Conservation (phyloP, 2,797 vertebrate genomes). For the Cygnus olor region DNA sequence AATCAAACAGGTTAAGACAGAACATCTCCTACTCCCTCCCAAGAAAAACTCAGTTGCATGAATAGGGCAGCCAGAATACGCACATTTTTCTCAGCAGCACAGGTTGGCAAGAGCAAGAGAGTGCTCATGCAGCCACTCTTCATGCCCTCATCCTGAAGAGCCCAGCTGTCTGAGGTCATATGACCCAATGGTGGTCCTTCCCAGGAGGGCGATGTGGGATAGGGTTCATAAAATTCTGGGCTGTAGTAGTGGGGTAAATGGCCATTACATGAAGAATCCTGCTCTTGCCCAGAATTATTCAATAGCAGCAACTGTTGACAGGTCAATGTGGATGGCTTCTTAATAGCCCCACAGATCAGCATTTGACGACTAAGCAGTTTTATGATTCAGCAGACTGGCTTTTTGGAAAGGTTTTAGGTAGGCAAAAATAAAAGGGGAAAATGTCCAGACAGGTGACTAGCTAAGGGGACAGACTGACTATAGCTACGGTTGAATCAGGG, state of each 20-base stretch:
- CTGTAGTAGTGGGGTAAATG: constrained; percentile 48
- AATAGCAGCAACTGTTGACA: constrained; percentile 11
- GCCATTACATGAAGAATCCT: constrained; percentile 60
- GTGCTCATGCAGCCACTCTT: constrained; percentile 42
- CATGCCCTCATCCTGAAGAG: constrained; percentile 27
- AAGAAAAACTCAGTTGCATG: neutral
- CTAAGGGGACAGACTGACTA: constrained; percentile 22
- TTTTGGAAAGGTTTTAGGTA: constrained; percentile 30
- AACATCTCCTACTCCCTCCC: constrained; percentile 16
- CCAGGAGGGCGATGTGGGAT: constrained; percentile 21
- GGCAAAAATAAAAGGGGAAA: constrained; percentile 3
- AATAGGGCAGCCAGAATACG: constrained; percentile 49
- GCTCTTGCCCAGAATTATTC: constrained; percentile 63
- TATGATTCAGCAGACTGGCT: constrained; percentile 8
- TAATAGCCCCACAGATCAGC: constrained; percentile 58
- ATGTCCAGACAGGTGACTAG: constrained; percentile 9
- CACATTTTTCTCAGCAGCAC: constrained; percentile 61
- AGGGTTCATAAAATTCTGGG: constrained; percentile 55
- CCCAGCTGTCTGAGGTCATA: constrained; percentile 42
- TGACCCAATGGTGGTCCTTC: constrained; percentile 46
- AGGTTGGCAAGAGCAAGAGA: constrained; percentile 12
- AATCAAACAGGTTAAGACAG: neutral
- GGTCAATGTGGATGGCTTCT: constrained; percentile 59
- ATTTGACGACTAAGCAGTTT: constrained; percentile 38
- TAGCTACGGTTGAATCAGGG: constrained; percentile 12